These are phyloP conservation scores for Callimorpha dominula DNA, from an alignment of 2,888 invertebrate species.

Conservation along the genomic window DNA sequence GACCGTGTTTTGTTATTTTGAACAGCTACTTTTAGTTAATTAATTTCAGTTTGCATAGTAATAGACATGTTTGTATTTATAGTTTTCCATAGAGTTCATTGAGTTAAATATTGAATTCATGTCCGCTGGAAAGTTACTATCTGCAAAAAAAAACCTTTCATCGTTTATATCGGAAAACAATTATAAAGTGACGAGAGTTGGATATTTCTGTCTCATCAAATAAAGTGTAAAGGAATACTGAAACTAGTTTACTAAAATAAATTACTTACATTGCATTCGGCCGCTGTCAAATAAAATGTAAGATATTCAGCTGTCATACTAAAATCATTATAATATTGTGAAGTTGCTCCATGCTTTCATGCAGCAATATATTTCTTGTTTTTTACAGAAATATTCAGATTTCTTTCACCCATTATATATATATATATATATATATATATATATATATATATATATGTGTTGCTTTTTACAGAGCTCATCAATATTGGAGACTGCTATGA, in stretches of 20 bases:
- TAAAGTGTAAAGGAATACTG: neutral
- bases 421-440: too few species aligned
- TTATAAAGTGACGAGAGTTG: neutral
- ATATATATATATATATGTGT: too few species aligned
- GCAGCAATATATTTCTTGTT: too few species aligned
- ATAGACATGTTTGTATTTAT: neutral
- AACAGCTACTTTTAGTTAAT: neutral
- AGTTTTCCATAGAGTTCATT: too few species aligned
- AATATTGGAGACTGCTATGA: too few species aligned
- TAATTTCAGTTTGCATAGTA: neutral
- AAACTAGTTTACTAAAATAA: neutral
- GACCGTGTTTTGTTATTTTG: neutral
- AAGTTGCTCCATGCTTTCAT: too few species aligned
- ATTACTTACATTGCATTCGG: neutral
- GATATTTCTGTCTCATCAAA: neutral
- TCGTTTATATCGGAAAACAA: neutral
- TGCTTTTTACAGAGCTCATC: too few species aligned
- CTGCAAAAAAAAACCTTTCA: neutral
- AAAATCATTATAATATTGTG: too few species aligned
- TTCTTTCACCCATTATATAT: too few species aligned
- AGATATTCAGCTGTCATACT: neutral
- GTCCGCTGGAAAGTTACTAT: too few species aligned
- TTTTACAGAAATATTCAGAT: too few species aligned
- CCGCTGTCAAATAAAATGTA: neutral
- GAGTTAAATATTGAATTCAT: too few species aligned